Evolutionary conservation across 23 tunicate species (phyloP).

Genomic region (Diplosoma virens): DNA sequence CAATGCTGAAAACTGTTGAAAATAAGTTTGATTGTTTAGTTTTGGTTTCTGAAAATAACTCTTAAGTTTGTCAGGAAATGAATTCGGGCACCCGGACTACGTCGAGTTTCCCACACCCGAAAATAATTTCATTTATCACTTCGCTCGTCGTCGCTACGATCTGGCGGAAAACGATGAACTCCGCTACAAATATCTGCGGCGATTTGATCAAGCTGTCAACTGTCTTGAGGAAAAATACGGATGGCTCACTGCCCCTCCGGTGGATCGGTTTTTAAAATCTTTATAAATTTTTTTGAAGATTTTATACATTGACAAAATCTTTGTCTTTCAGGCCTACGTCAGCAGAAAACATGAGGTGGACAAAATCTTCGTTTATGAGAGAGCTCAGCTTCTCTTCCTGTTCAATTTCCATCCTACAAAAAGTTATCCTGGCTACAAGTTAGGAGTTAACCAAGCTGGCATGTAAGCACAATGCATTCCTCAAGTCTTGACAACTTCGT

Average conservation of each 20-base stretch:
- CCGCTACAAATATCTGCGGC: slow-evolving; percentile 59
- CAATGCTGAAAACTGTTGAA: no score
- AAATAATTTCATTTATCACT: slow-evolving; percentile 52
- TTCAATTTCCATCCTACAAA: slow-evolving; percentile 85
- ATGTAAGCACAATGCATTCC: slow-evolving; percentile 30
- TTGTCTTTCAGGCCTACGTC: slow-evolving; percentile 44
- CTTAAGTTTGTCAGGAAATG: slow-evolving; percentile 51
- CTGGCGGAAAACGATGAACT: slow-evolving; percentile 61
- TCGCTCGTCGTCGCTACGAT: slow-evolving; percentile 71
- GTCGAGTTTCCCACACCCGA: slow-evolving; percentile 73
- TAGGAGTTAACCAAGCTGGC: slow-evolving; percentile 65
- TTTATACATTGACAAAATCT: neutral
- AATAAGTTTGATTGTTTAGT: no score
- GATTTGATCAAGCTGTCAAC: slow-evolving; percentile 70
- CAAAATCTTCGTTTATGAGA: slow-evolving; percentile 83
- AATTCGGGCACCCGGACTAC: slow-evolving; percentile 96
- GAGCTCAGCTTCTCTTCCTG: slow-evolving; percentile 63
- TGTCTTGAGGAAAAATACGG: slow-evolving; percentile 50
- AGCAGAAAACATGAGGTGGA: slow-evolving; percentile 74
- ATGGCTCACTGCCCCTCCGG: slow-evolving; percentile 68
- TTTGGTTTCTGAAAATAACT: no score
- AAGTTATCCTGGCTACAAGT: slow-evolving; percentile 62
- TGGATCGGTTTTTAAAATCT: neutral
- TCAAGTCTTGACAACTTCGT: no score
- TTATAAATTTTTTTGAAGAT: neutral